Percentiles rank a stretch among this genome's conserved stretches.
These are phyloP conservation scores for Imbricaverruca yamaguchii DNA, from an alignment of 2,888 invertebrate genomes.

Conservation along the genomic window DNA sequence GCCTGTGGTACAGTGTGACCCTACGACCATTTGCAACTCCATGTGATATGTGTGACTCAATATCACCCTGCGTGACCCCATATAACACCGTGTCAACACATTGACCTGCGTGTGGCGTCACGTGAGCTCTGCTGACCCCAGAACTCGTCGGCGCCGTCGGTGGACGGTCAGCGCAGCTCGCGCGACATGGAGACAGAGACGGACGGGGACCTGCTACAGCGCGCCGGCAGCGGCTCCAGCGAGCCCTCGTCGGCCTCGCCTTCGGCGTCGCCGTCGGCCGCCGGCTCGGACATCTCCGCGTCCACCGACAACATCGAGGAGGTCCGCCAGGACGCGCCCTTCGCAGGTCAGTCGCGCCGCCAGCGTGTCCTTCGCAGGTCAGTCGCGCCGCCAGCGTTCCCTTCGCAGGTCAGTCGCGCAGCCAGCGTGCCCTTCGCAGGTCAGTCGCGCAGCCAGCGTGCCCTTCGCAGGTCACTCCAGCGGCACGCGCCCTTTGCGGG, in stretches of 20 bases:
- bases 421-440: no score
- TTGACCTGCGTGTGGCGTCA: background rate
- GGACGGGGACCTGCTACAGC: conserved; percentile 48
- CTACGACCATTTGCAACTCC: no score
- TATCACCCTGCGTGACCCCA: no score
- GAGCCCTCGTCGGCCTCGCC: conserved; percentile 53
- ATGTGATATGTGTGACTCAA: no score
- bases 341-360: conserved; percentile 60
- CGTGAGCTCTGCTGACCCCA: background rate
- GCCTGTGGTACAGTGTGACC: no score
- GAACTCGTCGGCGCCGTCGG: conserved; percentile 32
- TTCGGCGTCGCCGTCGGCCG: conserved; percentile 45
- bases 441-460: no score
- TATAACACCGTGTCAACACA: no score
- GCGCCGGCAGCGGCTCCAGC: conserved; percentile 63
- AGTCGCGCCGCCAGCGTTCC: no score
- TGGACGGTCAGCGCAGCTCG: conserved; percentile 77
- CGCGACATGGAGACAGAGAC: conserved; percentile 80
- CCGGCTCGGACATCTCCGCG: conserved; percentile 62
- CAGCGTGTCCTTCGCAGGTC: no score
- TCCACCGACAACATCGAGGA: conserved; percentile 58
- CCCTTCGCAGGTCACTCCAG: no score
- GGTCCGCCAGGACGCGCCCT: conserved; percentile 63
- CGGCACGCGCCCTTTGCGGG: no score
- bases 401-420: no score